Conservation (phyloP, 2,888 invertebrate species). For the Trachelus iudaicus region DNA sequence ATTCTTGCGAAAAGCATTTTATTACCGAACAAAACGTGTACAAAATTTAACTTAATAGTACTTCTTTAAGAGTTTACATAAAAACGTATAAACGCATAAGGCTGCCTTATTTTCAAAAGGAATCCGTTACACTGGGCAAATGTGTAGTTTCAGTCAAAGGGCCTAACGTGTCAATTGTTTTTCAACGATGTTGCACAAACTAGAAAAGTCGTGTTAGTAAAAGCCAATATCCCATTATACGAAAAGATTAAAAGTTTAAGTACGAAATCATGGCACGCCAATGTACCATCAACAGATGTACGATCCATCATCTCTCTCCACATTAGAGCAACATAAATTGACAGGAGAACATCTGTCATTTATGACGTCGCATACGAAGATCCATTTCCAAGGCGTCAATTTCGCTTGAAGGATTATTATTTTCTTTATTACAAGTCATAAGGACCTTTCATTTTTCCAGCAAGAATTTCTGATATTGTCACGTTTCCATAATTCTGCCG, state of each 20-base stretch:
- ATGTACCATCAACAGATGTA: background rate
- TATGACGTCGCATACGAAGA: background rate
- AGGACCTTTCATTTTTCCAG: background rate
- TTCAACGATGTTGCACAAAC: background rate
- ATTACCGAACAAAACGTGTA: slow-evolving; percentile 36
- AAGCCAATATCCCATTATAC: background rate
- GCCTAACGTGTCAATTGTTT: background rate
- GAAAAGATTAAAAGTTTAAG: background rate
- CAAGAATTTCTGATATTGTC: background rate
- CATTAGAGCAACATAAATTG: background rate
- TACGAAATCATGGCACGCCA: background rate
- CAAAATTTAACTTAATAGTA: slow-evolving; percentile 27
- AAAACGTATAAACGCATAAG: slow-evolving; percentile 27
- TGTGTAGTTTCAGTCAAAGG: background rate
- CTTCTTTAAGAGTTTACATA: slow-evolving; percentile 17
- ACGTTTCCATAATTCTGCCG: background rate
- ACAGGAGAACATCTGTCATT: background rate
- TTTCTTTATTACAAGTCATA: background rate
- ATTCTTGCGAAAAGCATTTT: slow-evolving; percentile 17
- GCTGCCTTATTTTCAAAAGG: slow-evolving; percentile 19
- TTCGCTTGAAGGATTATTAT: background rate
- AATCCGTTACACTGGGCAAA: background rate
- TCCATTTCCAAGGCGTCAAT: background rate
- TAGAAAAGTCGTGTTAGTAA: background rate
- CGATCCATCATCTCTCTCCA: background rate